Percentiles rank a stretch among this genome's conserved stretches.
Evolutionary conservation across 2,888 invertebrate genomes (phyloP).

Genomic region (Leptopilina syphax): DNA sequence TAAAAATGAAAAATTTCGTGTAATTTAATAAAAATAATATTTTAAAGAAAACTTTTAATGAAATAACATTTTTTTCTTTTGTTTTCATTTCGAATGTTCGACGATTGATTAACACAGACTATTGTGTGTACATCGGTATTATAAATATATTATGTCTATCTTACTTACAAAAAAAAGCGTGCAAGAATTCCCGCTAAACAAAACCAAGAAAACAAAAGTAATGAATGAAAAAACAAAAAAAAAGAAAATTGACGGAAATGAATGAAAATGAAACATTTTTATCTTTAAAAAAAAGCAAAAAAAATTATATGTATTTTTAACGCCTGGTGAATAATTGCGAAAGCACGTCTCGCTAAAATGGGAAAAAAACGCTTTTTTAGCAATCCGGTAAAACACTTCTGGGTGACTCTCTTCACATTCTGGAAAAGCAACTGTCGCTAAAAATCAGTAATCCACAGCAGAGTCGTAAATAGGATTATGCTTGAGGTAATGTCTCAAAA

Average conservation of each 20-base stretch:
- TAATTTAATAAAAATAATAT: neutral
- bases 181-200: conserved; percentile 28
- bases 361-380: conserved; percentile 63
- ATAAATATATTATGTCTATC: conserved; percentile 62
- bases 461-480: conserved; percentile 39
- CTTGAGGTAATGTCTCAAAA: conserved; percentile 38
- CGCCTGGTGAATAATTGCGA: conserved; percentile 64
- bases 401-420: conserved; percentile 57
- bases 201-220: neutral
- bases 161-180: conserved; percentile 42
- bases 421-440: conserved; percentile 37
- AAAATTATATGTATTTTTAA: conserved; percentile 59
- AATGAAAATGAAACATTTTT: conserved; percentile 51
- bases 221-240: neutral
- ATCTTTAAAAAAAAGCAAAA: conserved; percentile 54
- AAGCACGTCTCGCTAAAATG: conserved; percentile 66
- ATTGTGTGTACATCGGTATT: conserved; percentile 72
- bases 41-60: too few species aligned
- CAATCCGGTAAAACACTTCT: conserved; percentile 61
- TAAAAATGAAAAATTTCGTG: too few species aligned
- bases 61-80: conserved; percentile 13
- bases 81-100: conserved; percentile 66
- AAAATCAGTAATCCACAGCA: conserved; percentile 36
- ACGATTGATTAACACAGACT: conserved; percentile 74
- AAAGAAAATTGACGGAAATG: neutral